phyloP scores from a whole-genome alignment of 1,140 invertebrate species.

The Vollenhovia emeryi region DNA sequence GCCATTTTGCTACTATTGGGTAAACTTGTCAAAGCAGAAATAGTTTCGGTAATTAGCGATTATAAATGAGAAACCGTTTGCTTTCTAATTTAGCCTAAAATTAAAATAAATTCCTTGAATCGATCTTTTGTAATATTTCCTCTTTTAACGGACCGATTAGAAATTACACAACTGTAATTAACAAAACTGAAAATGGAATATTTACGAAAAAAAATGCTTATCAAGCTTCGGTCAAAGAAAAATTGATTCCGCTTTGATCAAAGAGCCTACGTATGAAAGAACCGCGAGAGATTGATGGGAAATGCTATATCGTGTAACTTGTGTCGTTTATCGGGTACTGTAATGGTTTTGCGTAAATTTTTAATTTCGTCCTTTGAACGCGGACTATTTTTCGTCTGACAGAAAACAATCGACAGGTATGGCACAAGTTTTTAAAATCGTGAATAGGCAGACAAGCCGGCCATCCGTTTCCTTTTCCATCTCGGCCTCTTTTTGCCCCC shows the following conservation, averaged over 20 bases:
- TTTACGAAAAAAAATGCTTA: background rate
- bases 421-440: slow-evolving; percentile 55
- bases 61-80: background rate
- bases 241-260: background rate
- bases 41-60: background rate
- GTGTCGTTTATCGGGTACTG: slow-evolving; percentile 21
- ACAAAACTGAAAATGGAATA: slow-evolving; percentile 1
- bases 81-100: background rate
- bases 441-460: background rate
- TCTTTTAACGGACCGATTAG: background rate
- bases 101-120: background rate
- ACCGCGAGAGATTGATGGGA: background rate
- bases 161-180: background rate
- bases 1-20: background rate
- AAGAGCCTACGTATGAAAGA: background rate
- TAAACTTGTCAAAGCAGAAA: background rate
- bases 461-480: slow-evolving; percentile 27
- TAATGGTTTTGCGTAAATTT: slow-evolving; percentile 15
- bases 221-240: background rate
- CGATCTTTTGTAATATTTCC: background rate
- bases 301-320: background rate
- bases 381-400: slow-evolving; percentile 16
- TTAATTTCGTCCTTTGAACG: slow-evolving; percentile 43
- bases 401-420: slow-evolving; percentile 35
- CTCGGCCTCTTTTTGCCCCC: background rate